phyloP scores from a whole-genome alignment of 2,797 vertebrate species.

The Pagetopsis macropterus region DNA sequence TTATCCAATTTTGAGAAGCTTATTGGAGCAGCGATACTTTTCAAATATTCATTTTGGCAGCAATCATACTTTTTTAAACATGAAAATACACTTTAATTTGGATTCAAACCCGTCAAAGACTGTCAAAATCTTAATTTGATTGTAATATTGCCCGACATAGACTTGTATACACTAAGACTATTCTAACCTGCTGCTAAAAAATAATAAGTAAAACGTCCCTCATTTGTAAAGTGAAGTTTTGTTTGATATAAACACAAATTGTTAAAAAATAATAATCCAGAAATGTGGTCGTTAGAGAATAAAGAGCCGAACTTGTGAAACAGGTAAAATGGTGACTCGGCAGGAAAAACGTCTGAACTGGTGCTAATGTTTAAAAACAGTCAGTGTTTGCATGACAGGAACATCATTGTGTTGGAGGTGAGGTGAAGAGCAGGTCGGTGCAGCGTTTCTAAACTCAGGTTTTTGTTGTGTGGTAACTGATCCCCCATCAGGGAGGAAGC shows the following conservation, averaged over 20 bases:
- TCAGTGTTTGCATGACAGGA: not conserved
- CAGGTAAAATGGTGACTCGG: not conserved
- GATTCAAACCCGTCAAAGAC: not conserved
- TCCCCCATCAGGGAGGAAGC: conserved; percentile 16
- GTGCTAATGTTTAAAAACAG: not conserved
- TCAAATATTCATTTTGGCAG: not conserved
- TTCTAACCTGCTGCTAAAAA: too few species aligned
- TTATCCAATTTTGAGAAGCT: not conserved
- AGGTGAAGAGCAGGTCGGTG: not conserved
- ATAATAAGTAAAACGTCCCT: not conserved
- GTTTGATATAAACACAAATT: not conserved
- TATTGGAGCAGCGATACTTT: not conserved
- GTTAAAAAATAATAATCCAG: not conserved
- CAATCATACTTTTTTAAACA: not conserved
- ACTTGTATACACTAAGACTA: not conserved
- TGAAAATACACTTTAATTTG: not conserved
- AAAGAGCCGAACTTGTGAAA: not conserved
- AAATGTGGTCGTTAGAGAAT: not conserved
- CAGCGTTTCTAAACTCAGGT: conserved; percentile 4
- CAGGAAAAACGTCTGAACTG: conserved; percentile 3
- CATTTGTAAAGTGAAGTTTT: not conserved
- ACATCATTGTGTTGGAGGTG: not conserved
- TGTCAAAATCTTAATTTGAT: not conserved
- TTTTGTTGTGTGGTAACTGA: not conserved
- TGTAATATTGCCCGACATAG: too few species aligned